Evolutionary conservation across 92 coral and sea anemone species (phyloP).

Genomic region (Epizoanthus illoricatus): DNA sequence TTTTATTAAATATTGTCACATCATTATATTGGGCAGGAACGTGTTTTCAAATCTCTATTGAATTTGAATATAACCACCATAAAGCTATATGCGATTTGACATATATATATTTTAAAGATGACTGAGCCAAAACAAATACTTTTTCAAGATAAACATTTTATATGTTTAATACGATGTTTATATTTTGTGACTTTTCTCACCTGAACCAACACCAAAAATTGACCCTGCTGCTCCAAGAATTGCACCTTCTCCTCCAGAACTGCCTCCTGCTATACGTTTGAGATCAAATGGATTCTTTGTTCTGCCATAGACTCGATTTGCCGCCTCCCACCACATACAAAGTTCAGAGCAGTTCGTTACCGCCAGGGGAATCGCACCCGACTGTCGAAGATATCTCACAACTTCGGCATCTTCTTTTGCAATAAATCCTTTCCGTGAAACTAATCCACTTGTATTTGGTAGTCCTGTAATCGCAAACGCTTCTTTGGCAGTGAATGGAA

Average conservation of each 20-base stretch:
- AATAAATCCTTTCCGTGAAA: slow-evolving; percentile 66
- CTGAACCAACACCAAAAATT: slow-evolving; percentile 89
- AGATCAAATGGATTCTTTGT: slow-evolving; percentile 81
- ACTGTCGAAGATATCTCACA: slow-evolving; percentile 67
- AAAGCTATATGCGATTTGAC: no score
- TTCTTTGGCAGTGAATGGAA: slow-evolving; percentile 95
- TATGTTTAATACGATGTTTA: no score
- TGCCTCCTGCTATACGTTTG: slow-evolving; percentile 85
- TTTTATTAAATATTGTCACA: no score
- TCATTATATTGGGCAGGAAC: no score
- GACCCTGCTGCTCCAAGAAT: slow-evolving; percentile 96
- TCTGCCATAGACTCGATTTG: slow-evolving; percentile 88
- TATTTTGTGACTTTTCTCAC: slow-evolving; percentile 41
- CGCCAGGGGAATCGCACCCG: slow-evolving; percentile 88
- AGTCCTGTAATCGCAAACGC: slow-evolving; percentile 80
- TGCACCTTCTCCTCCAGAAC: slow-evolving; percentile 98
- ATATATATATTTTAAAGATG: no score
- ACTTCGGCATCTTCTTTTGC: slow-evolving; percentile 84
- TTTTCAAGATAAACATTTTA: no score
- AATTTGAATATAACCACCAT: no score
- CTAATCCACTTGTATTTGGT: slow-evolving; percentile 88
- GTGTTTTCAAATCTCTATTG: no score
- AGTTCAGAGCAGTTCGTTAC: slow-evolving; percentile 88
- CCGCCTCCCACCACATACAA: slow-evolving; percentile 99
- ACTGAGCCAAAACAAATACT: no score